Percentiles rank a stretch among this genome's conserved stretches.
These are phyloP conservation scores for Ricordea florida DNA, from an alignment of 92 coral and sea anemone genomes.

Conservation along the genomic window DNA sequence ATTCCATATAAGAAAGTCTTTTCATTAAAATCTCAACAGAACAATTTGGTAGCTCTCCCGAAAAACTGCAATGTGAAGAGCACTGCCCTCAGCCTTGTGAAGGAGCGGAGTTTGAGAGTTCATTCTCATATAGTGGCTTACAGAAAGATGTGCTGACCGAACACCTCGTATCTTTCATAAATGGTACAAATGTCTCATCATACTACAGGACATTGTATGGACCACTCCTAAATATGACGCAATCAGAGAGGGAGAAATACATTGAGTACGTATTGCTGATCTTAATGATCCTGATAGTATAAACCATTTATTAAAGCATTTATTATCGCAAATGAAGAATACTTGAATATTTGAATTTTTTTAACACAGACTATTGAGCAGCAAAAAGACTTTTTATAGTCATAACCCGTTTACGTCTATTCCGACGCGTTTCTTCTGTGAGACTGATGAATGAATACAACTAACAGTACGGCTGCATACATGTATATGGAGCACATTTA, in stretches of 20 bases:
- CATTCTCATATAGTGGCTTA: slow-evolving; percentile 26
- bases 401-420: too few species aligned
- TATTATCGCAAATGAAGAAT: too few species aligned
- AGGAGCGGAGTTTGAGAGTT: slow-evolving; percentile 15
- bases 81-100: slow-evolving; percentile 36
- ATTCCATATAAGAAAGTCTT: not conserved
- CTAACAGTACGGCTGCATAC: too few species aligned
- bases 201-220: not conserved
- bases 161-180: not conserved
- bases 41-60: not conserved
- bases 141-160: not conserved
- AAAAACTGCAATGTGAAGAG: slow-evolving; percentile 4
- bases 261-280: slow-evolving; percentile 7
- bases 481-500: too few species aligned
- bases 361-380: too few species aligned
- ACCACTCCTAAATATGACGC: slow-evolving; percentile 8
- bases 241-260: not conserved
- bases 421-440: too few species aligned
- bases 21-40: not conserved
- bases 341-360: too few species aligned
- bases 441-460: too few species aligned
- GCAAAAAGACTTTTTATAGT: too few species aligned
- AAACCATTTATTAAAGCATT: too few species aligned
- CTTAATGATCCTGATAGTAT: too few species aligned
- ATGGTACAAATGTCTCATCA: not conserved